A percentile compares a stretch with the other conserved stretches of the same genome.
phyloP scores from a whole-genome alignment of 2,888 invertebrate genomes.

The Limnephilus auricula region DNA sequence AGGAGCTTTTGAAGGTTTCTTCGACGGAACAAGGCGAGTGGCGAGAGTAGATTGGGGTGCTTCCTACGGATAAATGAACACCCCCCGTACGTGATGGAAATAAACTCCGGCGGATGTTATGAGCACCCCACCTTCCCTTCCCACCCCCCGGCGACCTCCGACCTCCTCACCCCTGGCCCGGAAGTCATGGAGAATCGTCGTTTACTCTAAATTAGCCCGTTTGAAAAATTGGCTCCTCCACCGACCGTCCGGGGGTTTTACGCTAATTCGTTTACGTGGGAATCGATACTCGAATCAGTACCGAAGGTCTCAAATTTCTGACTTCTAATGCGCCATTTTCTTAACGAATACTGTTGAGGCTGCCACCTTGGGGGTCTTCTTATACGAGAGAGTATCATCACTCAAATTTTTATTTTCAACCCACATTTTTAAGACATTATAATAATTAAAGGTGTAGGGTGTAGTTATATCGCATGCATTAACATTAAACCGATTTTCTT shows the following conservation, averaged over 20 bases:
- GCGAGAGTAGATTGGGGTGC: conserved; percentile 37
- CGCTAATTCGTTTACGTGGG: conserved; percentile 56
- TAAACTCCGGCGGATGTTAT: conserved; percentile 60
- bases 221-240: conserved; percentile 63
- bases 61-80: conserved; percentile 61
- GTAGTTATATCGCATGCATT: neutral
- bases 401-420: neutral
- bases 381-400: neutral
- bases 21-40: conserved; percentile 32
- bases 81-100: conserved; percentile 63
- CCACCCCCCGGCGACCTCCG: neutral
- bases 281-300: conserved; percentile 47
- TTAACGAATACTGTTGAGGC: conserved; percentile 21
- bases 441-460: no score
- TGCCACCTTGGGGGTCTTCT: neutral
- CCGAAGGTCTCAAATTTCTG: conserved; percentile 15
- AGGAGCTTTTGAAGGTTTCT: conserved; percentile 7
- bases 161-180: conserved; percentile 20
- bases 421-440: neutral
- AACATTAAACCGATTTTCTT: neutral
- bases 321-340: conserved; percentile 39
- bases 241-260: conserved; percentile 39
- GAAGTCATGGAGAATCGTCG: conserved; percentile 64
- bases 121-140: conserved; percentile 19
- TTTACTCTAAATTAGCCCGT: conserved; percentile 64